phyloP scores from a whole-genome alignment of 2,888 invertebrate genomes.

The Ichneumoninae sp. region DNA sequence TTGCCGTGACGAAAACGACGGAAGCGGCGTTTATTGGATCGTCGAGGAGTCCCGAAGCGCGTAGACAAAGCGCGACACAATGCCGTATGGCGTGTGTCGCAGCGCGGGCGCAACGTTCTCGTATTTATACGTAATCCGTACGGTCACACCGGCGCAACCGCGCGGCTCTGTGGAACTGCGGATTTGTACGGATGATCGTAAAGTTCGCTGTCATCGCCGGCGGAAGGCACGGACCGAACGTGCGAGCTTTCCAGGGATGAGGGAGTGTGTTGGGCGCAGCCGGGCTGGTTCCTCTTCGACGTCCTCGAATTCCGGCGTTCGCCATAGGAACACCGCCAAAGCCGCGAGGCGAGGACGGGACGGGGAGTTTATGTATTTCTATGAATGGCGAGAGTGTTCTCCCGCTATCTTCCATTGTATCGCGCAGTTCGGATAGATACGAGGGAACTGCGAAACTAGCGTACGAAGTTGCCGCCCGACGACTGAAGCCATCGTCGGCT shows the following conservation, averaged over 20 bases:
- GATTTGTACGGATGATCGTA: constrained; percentile 68
- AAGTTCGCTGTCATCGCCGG: constrained; percentile 63
- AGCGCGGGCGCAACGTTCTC: constrained; percentile 55
- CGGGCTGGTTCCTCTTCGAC: constrained; percentile 23
- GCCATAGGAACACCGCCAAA: constrained; percentile 42
- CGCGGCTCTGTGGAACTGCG: constrained; percentile 47
- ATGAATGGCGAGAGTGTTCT: constrained; percentile 49
- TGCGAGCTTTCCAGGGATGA: constrained; percentile 20
- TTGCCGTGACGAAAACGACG: constrained; percentile 26
- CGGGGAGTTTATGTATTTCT: constrained; percentile 36
- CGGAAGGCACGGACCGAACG: constrained; percentile 39
- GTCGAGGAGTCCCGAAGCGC: constrained; percentile 25
- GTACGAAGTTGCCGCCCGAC: constrained; percentile 36
- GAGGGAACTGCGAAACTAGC: constrained; percentile 30
- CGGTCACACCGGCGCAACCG: constrained; percentile 43
- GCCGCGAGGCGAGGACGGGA: constrained; percentile 3
- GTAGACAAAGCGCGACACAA: constrained; percentile 29
- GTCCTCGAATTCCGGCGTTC: constrained; percentile 20
- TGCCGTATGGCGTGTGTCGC: constrained; percentile 31
- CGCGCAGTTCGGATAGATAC: constrained; percentile 36
- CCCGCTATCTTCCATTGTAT: constrained; percentile 58
- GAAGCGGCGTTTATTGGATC: constrained; percentile 39
- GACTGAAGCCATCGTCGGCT: constrained; percentile 54
- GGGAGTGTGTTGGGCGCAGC: constrained; percentile 7
- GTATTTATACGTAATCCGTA: constrained; percentile 66